Base-by-base conservation (phyloP, 2,888 invertebrate species). In the Onthophagus sagittarius region DNA sequence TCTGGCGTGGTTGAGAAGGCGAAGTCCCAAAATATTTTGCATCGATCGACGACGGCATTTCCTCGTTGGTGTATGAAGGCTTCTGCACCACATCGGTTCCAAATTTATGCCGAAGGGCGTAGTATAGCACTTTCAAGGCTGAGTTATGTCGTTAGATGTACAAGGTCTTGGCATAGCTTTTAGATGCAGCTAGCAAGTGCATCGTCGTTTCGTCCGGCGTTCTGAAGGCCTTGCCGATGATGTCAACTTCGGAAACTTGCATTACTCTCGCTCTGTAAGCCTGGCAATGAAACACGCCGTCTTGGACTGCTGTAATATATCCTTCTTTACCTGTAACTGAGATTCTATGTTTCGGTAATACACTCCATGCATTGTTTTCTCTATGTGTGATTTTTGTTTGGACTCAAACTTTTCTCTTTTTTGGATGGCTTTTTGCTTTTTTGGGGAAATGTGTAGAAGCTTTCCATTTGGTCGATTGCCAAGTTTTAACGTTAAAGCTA, bases 1-100 rank as follows among this genome's bases (percentile, higher is more conserved):
- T 64, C 64, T 3, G 64, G 0, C 11, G 64, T 64, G 11, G 64
- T 64, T n/a, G 64, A 64, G 14, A 64, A 64, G 15, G 65, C 67
- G 31, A 72, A 64, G 32, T 74, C 69, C 62, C 63, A 71, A n/a
- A n/a, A n/a, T 73, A 77, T 64, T 13, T 64, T 64, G 14, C 64
- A 64, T 9, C 14, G 64, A 15, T 64, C 64, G 23, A 23, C 3
- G 64, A 15, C 23, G 23, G 23, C 23, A 23, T 3, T 3, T 23
- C 23, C 23, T 23, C 23, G 23, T 1, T 64, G 14, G 14, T n/a
- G 14, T 64, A 13, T 13, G n/a, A 3, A 15, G n/a, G 64, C 64
- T 64, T 64, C 64, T 13, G 32, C 15, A 13, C n/a, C 2, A 4
- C 70, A 33, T 70, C 62, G 7, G 53, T 70, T 5, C 15, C 11